Base-by-base conservation (phyloP, 2,888 invertebrate genomes). In the Pyrgus malvae region DNA sequence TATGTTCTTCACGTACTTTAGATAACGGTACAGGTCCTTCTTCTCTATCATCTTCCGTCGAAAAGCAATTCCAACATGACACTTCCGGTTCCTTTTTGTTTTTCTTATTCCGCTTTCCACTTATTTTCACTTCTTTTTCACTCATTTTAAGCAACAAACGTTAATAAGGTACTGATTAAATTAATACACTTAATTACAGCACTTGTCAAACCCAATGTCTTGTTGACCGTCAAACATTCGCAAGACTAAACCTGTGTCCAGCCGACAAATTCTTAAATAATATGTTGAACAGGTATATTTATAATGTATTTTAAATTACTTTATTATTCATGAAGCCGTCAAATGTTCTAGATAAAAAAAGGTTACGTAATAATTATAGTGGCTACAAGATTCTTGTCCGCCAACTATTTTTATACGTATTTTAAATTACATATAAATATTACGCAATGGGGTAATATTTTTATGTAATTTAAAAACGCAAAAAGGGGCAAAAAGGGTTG, bases 61-160 rank as follows among this genome's bases (percentile, higher is more conserved):
- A 66, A 48, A 87, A 77, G 72, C 88, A 88, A 68, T 85, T 85
- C 84, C 85, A 87, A 61, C 88, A 87, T 35, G 79, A 77, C 55
- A 76, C 67, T 50, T 81, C 82, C 40, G 57, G 68, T 31, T 69
- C 66, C 35, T 67, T 69, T 58, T 67, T 68, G 38, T 61, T 65
- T 50, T 55, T 69, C 37, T 60, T 64, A 29, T 23, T 57, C 63
- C 61, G 56, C 45, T 64, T 62, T 17, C 57, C 56, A 58, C 48
- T 61, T 23, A 31, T 57, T 51, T 45, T 61, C 46, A 60, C 56
- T 56, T 61, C 55, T 37, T 40, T 41, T 53, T 60, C 61, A 61
- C 59, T 64, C 61, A 64, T 60, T 44, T 50, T 58, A 19, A 42
- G n/a, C 31, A 8, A 7, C 17, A 9, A 6, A 14, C 4, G 11